Conservation (phyloP, 1,140 invertebrate genomes). For the Charaxes varanes region DNA sequence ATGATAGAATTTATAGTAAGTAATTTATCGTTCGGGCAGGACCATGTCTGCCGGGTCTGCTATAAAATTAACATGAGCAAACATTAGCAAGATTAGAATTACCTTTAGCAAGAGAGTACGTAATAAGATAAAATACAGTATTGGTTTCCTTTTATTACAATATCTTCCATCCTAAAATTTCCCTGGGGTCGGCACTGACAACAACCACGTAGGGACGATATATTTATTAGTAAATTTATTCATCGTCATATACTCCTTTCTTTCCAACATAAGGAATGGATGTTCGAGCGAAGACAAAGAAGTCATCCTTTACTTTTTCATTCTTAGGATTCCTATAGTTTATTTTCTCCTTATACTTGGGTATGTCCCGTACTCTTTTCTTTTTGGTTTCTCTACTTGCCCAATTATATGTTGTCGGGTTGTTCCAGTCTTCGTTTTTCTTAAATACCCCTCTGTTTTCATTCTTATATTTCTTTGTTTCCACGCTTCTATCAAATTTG, state of each 20-base stretch:
- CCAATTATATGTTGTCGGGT: background rate
- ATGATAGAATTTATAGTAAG: too few species aligned
- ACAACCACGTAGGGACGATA: too few species aligned
- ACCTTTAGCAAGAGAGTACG: too few species aligned
- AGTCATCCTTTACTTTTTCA: constrained; percentile 5
- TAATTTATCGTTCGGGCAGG: too few species aligned
- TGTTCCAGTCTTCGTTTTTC: background rate
- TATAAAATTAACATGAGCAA: too few species aligned
- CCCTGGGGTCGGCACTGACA: too few species aligned
- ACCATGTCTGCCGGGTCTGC: too few species aligned
- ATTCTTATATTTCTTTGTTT: background rate
- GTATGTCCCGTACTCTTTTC: background rate
- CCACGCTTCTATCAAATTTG: background rate
- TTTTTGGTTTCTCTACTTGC: background rate
- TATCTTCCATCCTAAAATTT: too few species aligned
- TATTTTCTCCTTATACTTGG: constrained; percentile 5
- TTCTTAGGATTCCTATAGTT: constrained; percentile 12
- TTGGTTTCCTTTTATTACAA: too few species aligned
- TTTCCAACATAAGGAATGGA: constrained; percentile 31
- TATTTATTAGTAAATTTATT: too few species aligned
- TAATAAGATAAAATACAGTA: too few species aligned
- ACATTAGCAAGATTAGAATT: too few species aligned
- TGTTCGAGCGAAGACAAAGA: constrained; percentile 19
- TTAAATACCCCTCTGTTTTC: background rate
- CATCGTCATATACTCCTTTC: constrained; percentile 29